A percentile compares a stretch with the other conserved stretches of the same genome.
Conservation (phyloP, 2,113 vertebrate species). For the Porphyrio hochstetteri region DNA sequence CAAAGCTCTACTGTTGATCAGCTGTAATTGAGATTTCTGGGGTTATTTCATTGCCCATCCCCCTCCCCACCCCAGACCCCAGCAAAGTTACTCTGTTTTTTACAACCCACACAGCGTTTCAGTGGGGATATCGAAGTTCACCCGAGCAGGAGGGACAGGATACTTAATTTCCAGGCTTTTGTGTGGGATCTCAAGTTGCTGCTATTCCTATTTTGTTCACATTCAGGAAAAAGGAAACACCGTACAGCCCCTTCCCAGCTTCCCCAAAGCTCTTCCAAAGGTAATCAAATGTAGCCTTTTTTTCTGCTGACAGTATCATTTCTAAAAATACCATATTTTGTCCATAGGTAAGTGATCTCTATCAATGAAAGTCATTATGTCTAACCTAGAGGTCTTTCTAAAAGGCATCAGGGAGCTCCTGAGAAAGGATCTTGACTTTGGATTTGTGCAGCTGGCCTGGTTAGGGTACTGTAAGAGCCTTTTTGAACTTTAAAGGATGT, state of each 20-base stretch:
- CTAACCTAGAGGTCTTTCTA: background rate
- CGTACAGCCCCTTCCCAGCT: background rate
- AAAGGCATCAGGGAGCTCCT: background rate
- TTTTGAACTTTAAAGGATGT: background rate
- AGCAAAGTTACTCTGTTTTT: background rate
- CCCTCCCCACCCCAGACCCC: background rate
- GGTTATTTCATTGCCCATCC: background rate
- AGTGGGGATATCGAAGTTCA: background rate
- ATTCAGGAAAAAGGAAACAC: background rate
- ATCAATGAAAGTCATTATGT: background rate
- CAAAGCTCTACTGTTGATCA: background rate
- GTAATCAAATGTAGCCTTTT: background rate
- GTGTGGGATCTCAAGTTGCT: background rate
- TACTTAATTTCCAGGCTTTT: background rate
- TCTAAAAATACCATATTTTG: background rate
- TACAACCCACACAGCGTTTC: background rate
- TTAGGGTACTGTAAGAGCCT: background rate
- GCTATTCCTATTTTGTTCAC: background rate
- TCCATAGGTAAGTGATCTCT: background rate
- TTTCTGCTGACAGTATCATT: background rate
- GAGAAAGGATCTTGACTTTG: background rate
- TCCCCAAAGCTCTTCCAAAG: background rate
- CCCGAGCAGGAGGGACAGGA: background rate
- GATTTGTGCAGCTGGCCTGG: background rate
- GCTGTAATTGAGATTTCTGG: background rate